Evolutionary conservation across 2,113 vertebrate species (phyloP).

Genomic region (Petromus typicus): DNA sequence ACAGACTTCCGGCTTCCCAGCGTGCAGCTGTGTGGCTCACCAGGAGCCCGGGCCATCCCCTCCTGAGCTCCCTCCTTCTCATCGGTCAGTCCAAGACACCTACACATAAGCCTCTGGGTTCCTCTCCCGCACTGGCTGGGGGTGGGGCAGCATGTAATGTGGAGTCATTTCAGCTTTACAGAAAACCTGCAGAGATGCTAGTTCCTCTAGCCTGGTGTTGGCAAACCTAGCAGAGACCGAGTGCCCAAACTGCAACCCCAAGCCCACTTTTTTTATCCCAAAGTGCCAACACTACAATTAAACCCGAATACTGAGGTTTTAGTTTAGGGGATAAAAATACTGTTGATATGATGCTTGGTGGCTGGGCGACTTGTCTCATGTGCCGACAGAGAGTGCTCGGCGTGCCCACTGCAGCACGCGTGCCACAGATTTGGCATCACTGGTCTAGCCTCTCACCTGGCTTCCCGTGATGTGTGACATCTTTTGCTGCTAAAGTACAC

Average conservation of each 20-base stretch:
- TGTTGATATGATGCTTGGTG: background rate
- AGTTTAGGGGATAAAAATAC: background rate
- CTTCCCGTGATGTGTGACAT: no score
- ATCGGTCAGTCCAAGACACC: background rate
- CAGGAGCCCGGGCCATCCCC: background rate
- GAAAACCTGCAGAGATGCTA: background rate
- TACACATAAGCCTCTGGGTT: background rate
- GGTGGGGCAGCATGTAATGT: background rate
- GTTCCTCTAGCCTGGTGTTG: background rate
- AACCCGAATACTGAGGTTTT: background rate
- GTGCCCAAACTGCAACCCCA: background rate
- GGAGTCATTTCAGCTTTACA: background rate
- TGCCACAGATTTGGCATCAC: background rate
- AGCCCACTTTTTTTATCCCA: background rate
- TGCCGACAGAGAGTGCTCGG: background rate
- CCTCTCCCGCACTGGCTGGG: background rate
- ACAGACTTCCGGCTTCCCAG: rapidly evolving
- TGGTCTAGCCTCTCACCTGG: background rate
- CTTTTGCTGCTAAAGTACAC: rapidly evolving
- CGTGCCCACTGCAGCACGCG: background rate
- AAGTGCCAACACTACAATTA: background rate
- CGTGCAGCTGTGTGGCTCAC: rapidly evolving
- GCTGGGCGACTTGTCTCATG: background rate
- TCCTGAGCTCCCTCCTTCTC: background rate
- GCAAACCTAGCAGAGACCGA: background rate